These are phyloP conservation scores for Columba janthina DNA, from an alignment of 2,113 vertebrate genomes.

Conservation along the genomic window DNA sequence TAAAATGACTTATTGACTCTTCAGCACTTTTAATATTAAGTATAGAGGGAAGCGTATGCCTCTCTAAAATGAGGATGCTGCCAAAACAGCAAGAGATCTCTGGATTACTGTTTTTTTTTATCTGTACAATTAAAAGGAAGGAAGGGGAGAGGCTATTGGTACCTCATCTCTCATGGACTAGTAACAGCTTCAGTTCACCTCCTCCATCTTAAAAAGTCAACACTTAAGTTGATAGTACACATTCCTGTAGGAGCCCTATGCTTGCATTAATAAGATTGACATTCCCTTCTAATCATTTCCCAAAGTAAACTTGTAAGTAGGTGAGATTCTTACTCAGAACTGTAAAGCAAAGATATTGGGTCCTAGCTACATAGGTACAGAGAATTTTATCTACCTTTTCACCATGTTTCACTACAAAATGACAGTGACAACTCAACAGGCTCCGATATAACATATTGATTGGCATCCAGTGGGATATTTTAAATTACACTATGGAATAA, in stretches of 20 bases:
- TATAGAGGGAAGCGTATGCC: background rate
- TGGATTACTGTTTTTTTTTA: background rate
- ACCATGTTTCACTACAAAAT: background rate
- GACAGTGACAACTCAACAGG: background rate
- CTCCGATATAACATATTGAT: background rate
- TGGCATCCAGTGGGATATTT: background rate
- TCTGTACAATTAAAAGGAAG: background rate
- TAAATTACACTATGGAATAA: background rate
- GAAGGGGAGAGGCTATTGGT: background rate
- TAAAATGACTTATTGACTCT: constrained; percentile 17
- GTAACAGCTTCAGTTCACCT: background rate
- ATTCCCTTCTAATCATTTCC: background rate
- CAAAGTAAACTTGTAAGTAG: background rate
- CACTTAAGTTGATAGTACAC: background rate
- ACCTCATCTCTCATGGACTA: background rate
- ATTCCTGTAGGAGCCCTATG: background rate
- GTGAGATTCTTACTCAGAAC: background rate
- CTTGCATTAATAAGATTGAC: background rate
- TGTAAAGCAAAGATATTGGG: background rate
- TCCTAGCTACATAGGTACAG: background rate
- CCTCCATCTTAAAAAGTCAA: background rate
- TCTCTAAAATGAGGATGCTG: background rate
- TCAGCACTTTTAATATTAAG: background rate
- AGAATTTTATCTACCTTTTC: background rate
- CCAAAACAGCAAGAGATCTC: background rate